Base-by-base conservation (phyloP, 2,113 vertebrate species). In the Ginglymostoma cirratum region DNA sequence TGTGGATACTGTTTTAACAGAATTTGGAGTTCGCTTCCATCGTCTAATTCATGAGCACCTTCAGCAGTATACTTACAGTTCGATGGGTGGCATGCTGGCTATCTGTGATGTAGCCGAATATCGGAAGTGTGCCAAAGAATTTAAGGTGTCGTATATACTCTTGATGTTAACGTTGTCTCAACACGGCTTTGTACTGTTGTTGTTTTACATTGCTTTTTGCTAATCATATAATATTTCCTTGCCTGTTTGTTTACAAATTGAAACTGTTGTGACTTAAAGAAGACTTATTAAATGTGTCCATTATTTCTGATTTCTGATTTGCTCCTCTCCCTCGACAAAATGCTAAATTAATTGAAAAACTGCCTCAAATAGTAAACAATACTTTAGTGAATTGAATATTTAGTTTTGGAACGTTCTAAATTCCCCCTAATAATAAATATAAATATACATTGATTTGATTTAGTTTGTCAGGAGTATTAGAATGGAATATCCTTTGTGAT, bases 91-190 rank as follows among this genome's bases (percentile, higher is more conserved):
- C 97, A 99, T 99, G 99, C 97, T 99, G 96, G 99, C 99, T 96
- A 99, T 99, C 97, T 99, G 99, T 97, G 99, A 99, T 0, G 99
- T 99, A 96, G 99, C 99, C 87, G 99, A 99, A 96, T 99, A 99
- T 96, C 98, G 99, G 96, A 99, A 98, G 96, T 98, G 98, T 96
- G 99, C 99, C 98, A 99, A 99, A 98, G 99, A 99, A 97, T 99
- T 99, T 96, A 98, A 98, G 98, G 98, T 98, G 87, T 66, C 23
- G 89, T 66, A 93, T 93, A 66, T 61, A n/a, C 34, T 89, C 86
- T 42, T 96, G 96, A 97, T 96, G 52, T 95, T 70, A 76, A 52
- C 67, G 30, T 61, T 95, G 42, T 76, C 38, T 70, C 45, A 24
- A 76, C 19, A n/a, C 23, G 5, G 2, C 42, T 72, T 70, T 34